Percentiles rank a stretch among this genome's conserved stretches.
Conservation (phyloP, 2,888 invertebrate species). For the Thalpophila matura region DNA sequence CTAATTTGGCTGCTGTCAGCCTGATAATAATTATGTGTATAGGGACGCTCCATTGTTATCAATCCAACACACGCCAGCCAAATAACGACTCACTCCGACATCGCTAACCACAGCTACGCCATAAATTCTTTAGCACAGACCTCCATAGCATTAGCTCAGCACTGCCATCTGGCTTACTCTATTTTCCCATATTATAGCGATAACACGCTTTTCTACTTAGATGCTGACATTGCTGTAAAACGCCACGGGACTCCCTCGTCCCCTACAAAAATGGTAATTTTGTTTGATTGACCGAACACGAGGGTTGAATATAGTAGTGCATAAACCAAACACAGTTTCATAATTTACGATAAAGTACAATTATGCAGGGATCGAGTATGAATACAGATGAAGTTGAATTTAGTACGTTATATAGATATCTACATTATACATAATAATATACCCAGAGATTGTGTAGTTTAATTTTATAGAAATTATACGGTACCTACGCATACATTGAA, state of each 20-base stretch:
- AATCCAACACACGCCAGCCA: slow-evolving; percentile 27
- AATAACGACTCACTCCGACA: slow-evolving; percentile 16
- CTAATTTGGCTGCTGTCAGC: too few species aligned
- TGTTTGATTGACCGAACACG: slow-evolving; percentile 33
- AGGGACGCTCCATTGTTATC: slow-evolving; percentile 45
- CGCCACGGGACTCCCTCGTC: slow-evolving; percentile 5
- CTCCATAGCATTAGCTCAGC: slow-evolving; percentile 23
- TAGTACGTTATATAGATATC: too few species aligned
- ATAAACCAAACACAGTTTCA: slow-evolving; percentile 5
- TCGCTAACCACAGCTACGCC: slow-evolving; percentile 36
- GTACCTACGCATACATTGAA: too few species aligned
- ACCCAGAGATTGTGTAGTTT: too few species aligned
- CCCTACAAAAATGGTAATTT: slow-evolving; percentile 28
- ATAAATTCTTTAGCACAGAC: slow-evolving; percentile 27
- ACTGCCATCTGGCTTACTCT: slow-evolving; percentile 34
- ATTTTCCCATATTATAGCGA: slow-evolving; percentile 31
- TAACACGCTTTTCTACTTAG: slow-evolving; percentile 56
- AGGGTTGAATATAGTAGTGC: slow-evolving; percentile 21
- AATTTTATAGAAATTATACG: too few species aligned
- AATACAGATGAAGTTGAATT: too few species aligned
- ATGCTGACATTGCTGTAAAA: slow-evolving; percentile 14
- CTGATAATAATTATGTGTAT: too few species aligned
- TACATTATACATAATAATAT: too few species aligned
- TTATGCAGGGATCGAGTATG: too few species aligned
- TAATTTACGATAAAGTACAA: background rate